Evolutionary conservation across 2,113 vertebrate species (phyloP).

Genomic region (Muntiacus reevesi): DNA sequence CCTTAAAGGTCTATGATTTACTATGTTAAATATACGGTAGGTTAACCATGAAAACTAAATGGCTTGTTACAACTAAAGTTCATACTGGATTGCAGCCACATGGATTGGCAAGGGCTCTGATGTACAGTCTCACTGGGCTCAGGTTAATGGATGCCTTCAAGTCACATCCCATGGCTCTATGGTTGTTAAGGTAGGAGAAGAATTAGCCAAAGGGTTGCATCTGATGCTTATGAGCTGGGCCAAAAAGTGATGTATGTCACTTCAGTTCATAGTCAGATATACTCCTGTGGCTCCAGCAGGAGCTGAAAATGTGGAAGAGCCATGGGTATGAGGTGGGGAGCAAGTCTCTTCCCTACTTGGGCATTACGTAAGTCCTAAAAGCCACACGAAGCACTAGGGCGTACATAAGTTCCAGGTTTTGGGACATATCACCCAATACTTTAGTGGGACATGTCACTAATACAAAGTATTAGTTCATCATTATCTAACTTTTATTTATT

Average conservation of each 20-base stretch:
- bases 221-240: neutral
- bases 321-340: neutral
- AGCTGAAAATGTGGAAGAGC: neutral
- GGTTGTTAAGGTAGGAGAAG: neutral
- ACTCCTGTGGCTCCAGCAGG: neutral
- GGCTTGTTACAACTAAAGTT: neutral
- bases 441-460: neutral
- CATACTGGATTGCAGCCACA: neutral
- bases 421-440: neutral
- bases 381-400: rapidly evolving
- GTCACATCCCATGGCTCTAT: rapidly evolving
- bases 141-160: neutral
- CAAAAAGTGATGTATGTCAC: neutral
- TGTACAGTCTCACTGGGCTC: no score
- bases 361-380: neutral
- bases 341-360: neutral
- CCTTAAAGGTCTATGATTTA: neutral
- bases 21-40: neutral
- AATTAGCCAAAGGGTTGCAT: neutral
- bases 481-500: neutral
- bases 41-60: neutral
- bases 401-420: neutral
- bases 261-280: neutral
- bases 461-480: neutral
- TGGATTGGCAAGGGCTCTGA: neutral